Evolutionary conservation across 1,140 invertebrate genomes (phyloP).

Genomic region (Colletes latitarsis): DNA sequence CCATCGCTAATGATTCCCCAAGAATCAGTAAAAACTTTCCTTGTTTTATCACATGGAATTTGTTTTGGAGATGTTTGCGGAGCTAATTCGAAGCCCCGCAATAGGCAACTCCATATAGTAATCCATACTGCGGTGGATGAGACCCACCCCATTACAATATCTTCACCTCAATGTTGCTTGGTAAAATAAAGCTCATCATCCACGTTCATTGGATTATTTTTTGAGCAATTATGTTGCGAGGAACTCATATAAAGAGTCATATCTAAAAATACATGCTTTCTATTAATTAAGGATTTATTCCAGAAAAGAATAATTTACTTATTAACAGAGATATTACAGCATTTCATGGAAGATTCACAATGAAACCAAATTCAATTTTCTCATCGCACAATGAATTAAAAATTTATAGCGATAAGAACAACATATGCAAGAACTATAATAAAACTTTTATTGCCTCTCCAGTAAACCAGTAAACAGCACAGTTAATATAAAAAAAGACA

Average conservation of each 20-base stretch:
- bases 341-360: no score
- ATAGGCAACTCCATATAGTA: slow-evolving; percentile 76
- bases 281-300: neutral
- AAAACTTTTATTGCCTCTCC: neutral
- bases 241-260: slow-evolving; percentile 9
- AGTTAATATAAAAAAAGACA: neutral
- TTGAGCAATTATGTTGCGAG: slow-evolving; percentile 41
- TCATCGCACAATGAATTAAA: neutral
- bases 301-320: neutral
- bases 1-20: slow-evolving; percentile 96
- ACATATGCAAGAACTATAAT: neutral
- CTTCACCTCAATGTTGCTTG: slow-evolving; percentile 60
- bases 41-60: slow-evolving; percentile 88
- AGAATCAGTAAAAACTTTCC: slow-evolving; percentile 88
- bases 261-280: slow-evolving; percentile 33
- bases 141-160: slow-evolving; percentile 77
- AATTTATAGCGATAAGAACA: neutral
- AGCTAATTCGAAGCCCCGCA: slow-evolving; percentile 72
- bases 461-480: neutral
- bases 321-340: neutral
- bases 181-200: slow-evolving; percentile 63
- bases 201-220: slow-evolving; percentile 20
- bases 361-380: neutral
- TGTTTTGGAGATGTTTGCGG: slow-evolving; percentile 77
- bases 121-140: slow-evolving; percentile 74